These are phyloP conservation scores for Aplysina aerophoba DNA, from an alignment of 37 sponge, comb jelly and placozoan species.

Conservation along the genomic window DNA sequence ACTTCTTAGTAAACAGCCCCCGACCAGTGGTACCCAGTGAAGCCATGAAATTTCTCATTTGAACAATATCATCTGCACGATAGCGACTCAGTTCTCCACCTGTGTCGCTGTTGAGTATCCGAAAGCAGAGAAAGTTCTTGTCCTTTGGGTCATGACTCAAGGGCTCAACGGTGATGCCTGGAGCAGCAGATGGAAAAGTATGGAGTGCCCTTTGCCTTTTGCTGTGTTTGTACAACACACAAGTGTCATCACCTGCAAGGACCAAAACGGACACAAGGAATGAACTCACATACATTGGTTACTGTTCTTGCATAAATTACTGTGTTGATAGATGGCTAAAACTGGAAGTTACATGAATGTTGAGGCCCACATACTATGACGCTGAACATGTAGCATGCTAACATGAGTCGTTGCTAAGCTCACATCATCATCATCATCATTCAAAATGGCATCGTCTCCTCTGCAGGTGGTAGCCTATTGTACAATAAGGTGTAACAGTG, in stretches of 20 bases:
- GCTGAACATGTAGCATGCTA: no score
- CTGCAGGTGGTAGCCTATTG: no score
- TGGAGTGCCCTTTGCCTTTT: background rate
- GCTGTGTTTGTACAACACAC: background rate
- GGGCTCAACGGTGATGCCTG: conserved; percentile 48
- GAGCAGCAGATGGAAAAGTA: conserved; percentile 41
- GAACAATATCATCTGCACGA: conserved; percentile 50
- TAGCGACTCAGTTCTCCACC: conserved; percentile 41
- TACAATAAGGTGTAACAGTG: no score
- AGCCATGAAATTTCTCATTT: conserved; percentile 71
- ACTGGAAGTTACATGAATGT: no score
- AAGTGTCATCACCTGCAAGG: conserved; percentile 1
- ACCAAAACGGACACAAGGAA: background rate
- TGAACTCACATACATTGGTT: background rate
- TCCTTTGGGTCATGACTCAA: conserved; percentile 59
- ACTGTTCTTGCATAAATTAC: background rate
- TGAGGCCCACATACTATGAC: no score
- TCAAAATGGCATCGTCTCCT: no score
- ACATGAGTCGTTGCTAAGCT: no score
- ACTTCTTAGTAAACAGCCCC: conserved; percentile 56
- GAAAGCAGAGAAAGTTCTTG: conserved; percentile 66
- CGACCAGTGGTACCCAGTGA: conserved; percentile 52
- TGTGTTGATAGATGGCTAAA: no score
- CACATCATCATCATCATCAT: no score
- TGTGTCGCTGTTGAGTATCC: conserved; percentile 37